phyloP scores from a whole-genome alignment of 2,797 vertebrate species.

The Clarias fuscus region DNA sequence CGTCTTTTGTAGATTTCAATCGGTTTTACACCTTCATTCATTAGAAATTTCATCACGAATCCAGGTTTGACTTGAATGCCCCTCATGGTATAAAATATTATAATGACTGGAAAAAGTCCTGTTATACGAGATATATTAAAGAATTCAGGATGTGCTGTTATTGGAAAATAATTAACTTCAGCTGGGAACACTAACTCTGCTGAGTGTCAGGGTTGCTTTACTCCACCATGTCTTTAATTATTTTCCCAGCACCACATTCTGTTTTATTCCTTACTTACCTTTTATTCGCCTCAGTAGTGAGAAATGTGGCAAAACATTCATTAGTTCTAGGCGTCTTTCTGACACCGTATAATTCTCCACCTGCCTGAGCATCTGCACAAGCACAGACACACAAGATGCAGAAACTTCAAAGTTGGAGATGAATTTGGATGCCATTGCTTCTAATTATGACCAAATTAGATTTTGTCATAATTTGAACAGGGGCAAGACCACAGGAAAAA shows the following conservation, averaged over 20 bases:
- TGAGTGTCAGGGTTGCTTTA: neutral
- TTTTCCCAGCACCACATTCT: neutral
- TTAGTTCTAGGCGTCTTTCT: neutral
- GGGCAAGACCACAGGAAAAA: neutral
- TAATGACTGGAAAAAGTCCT: neutral
- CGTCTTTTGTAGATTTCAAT: too few species aligned
- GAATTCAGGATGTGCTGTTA: neutral
- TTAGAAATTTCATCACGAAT: too few species aligned
- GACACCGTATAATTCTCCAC: neutral
- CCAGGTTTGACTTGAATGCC: too few species aligned
- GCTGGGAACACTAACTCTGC: neutral
- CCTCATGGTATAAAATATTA: too few species aligned
- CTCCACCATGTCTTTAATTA: neutral
- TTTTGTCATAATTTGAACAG: neutral
- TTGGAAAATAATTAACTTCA: neutral
- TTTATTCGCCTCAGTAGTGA: neutral
- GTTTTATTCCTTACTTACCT: neutral
- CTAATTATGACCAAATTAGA: neutral
- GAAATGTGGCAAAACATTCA: neutral
- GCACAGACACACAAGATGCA: neutral
- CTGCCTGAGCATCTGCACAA: slow-evolving; percentile 4
- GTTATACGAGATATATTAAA: neutral
- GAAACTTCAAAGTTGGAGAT: neutral
- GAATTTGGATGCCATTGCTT: neutral
- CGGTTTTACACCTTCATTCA: too few species aligned